Percentiles rank a stretch among this genome's conserved stretches.
phyloP scores from a whole-genome alignment of 2,797 vertebrate genomes.

The Tragopan temminckii region DNA sequence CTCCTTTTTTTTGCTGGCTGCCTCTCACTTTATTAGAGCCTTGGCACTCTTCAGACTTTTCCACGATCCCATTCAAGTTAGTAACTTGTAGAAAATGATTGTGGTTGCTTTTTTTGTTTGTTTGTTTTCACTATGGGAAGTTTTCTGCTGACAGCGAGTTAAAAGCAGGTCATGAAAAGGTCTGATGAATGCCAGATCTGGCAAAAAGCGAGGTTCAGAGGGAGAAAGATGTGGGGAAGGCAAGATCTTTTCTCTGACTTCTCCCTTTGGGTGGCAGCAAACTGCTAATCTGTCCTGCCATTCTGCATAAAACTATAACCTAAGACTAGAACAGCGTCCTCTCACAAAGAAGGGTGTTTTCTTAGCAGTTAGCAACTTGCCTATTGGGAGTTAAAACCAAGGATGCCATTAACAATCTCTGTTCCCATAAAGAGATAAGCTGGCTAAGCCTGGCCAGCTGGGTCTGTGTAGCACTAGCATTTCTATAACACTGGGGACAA shows the following conservation, averaged over 20 bases:
- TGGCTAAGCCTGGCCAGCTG: not conserved
- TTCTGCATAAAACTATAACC: not conserved
- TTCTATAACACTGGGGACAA: not conserved
- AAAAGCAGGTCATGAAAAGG: not conserved
- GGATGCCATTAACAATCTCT: not conserved
- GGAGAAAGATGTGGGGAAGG: not conserved
- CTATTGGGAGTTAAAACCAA: slow-evolving; percentile 16
- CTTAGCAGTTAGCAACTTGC: not conserved
- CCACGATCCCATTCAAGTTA: not conserved
- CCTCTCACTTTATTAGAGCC: not conserved
- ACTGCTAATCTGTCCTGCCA: not conserved
- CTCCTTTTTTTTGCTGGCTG: not conserved
- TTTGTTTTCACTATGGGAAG: not conserved
- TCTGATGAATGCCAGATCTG: not conserved
- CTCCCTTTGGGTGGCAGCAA: slow-evolving; percentile 19
- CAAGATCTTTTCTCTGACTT: not conserved
- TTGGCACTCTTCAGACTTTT: not conserved
- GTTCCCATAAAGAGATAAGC: not conserved
- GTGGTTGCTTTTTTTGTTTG: not conserved
- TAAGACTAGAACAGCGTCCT: not conserved
- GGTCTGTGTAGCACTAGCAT: not conserved
- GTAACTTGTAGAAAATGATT: not conserved
- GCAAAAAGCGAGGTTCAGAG: not conserved
- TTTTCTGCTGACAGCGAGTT: not conserved
- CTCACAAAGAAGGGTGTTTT: not conserved